Conservation (phyloP, 37 sponge, comb jelly and placozoan genomes). For the Chondrilla cf. caribensis region DNA sequence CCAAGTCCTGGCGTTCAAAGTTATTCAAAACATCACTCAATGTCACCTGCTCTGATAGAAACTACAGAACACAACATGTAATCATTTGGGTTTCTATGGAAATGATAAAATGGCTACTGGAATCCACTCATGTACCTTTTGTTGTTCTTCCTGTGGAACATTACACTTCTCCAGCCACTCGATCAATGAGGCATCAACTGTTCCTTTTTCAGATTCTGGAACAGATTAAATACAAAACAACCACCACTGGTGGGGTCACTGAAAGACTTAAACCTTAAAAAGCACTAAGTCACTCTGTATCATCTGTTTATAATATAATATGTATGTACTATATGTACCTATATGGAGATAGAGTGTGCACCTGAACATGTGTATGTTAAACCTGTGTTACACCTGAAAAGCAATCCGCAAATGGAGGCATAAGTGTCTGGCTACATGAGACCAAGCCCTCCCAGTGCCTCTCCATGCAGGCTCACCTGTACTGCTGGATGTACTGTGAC, state of each 20-base stretch:
- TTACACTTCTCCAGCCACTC: slow-evolving; percentile 1
- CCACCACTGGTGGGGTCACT: background rate
- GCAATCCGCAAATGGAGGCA: too few species aligned
- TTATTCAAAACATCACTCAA: slow-evolving; percentile 40
- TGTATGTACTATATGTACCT: too few species aligned
- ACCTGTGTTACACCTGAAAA: too few species aligned
- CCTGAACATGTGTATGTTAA: too few species aligned
- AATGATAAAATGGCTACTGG: background rate
- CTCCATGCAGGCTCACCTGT: too few species aligned
- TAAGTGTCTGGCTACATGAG: too few species aligned
- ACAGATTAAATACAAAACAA: slow-evolving; percentile 5
- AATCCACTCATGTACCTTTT: background rate
- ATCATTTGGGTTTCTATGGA: background rate
- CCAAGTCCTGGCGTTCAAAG: slow-evolving; percentile 53
- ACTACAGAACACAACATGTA: slow-evolving; percentile 28
- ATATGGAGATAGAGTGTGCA: too few species aligned
- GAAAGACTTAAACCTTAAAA: too few species aligned
- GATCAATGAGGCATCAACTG: slow-evolving; percentile 1
- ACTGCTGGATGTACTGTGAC: background rate
- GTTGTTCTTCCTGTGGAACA: background rate
- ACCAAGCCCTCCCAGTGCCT: too few species aligned
- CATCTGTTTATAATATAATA: too few species aligned
- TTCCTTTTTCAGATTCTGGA: slow-evolving; percentile 26
- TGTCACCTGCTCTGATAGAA: slow-evolving; percentile 52
- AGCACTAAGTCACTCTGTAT: too few species aligned